phyloP scores from a whole-genome alignment of 1,140 invertebrate species.

The Theocolax elegans region DNA sequence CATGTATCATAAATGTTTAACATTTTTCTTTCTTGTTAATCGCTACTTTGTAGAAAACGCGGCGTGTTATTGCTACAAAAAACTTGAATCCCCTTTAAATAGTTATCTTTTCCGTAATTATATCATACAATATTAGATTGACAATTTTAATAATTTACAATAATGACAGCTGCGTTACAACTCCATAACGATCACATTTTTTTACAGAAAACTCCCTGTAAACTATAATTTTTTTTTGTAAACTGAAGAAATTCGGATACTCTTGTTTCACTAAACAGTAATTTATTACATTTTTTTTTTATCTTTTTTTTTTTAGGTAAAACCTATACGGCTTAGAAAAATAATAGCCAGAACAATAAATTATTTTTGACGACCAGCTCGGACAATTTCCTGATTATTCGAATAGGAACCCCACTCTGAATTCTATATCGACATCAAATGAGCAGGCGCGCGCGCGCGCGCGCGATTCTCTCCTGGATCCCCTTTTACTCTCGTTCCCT shows the following conservation, averaged over 20 bases:
- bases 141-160: no score
- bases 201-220: no score
- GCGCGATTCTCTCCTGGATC: neutral
- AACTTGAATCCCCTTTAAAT: no score
- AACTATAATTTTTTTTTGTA: neutral
- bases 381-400: constrained; percentile 20
- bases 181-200: no score
- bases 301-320: constrained; percentile 1
- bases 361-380: constrained; percentile 32
- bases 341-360: constrained; percentile 32
- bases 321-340: neutral
- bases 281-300: constrained; percentile 26
- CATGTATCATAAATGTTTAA: no score
- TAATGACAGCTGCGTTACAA: no score
- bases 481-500: constrained; percentile 21
- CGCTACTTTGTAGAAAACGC: no score
- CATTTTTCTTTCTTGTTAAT: no score
- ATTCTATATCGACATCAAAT: constrained; percentile 51
- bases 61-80: no score
- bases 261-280: neutral
- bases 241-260: neutral
- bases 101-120: no score
- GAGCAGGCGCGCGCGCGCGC: constrained; percentile 52
- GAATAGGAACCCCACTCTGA: constrained; percentile 2
- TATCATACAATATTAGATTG: no score